Conservation (phyloP, 2,797 vertebrate genomes). For the Epinephelus malabaricus region DNA sequence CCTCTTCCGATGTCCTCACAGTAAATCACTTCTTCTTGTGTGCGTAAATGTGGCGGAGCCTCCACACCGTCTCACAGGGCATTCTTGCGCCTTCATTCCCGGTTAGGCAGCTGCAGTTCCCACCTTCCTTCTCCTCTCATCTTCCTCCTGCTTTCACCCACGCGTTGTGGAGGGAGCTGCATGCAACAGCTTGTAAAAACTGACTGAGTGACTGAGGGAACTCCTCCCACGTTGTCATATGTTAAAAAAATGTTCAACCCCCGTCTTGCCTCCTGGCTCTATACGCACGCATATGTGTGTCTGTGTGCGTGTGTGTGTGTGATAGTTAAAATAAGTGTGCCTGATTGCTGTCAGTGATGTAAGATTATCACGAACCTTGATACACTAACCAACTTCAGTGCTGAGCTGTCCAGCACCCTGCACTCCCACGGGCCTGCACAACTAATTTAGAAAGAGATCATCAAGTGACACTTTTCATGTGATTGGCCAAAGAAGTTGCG, state of each 20-base stretch:
- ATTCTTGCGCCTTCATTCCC: conserved; percentile 73
- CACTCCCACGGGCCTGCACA: not conserved
- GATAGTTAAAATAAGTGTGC: not conserved
- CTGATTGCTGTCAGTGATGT: not conserved
- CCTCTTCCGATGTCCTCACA: conserved; percentile 25
- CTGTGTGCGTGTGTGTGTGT: conserved; percentile 6
- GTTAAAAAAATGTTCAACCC: conserved; percentile 26
- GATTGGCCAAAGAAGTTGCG: not conserved
- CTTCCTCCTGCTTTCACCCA: conserved; percentile 67
- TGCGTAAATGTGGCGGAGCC: conserved; percentile 39
- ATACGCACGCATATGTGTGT: not conserved
- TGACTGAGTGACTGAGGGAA: conserved; percentile 36
- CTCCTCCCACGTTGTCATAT: conserved; percentile 72
- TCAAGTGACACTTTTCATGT: not conserved
- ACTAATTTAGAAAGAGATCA: not conserved
- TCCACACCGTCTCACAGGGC: conserved; percentile 58
- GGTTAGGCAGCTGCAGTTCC: conserved; percentile 49
- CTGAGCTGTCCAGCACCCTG: not conserved
- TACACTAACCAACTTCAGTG: not conserved
- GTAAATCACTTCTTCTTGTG: conserved; percentile 52
- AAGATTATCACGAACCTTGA: not conserved
- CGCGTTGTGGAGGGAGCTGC: conserved; percentile 66
- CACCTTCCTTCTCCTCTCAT: conserved; percentile 49
- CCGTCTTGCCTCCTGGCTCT: conserved; percentile 10
- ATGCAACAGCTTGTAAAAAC: conserved; percentile 75